These are phyloP conservation scores for Caenorhabditis sp. DNA, from an alignment of 2,888 invertebrate genomes.

Conservation along the genomic window DNA sequence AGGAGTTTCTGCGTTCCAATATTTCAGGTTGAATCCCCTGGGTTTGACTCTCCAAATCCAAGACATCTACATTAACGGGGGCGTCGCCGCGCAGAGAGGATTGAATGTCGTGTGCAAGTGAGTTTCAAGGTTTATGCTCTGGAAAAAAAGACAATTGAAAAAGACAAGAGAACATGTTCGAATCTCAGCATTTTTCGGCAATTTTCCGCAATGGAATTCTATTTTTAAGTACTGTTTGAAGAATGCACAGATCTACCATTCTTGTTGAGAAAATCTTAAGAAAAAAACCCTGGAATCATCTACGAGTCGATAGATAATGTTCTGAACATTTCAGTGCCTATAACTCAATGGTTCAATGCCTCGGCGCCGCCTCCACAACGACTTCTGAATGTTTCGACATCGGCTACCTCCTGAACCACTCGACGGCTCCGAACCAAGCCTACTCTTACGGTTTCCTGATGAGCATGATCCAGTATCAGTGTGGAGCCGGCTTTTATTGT, in stretches of 20 bases:
- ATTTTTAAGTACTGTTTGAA: no score
- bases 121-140: constrained; percentile 6
- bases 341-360: constrained; percentile 68
- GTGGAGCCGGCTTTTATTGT: constrained; percentile 74
- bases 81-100: constrained; percentile 53
- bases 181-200: no score
- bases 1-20: neutral
- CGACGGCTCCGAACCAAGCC: constrained; percentile 62
- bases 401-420: constrained; percentile 36
- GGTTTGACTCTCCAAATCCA: constrained; percentile 69
- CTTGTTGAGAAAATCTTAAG: no score
- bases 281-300: no score
- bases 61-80: constrained; percentile 70
- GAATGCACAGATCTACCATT: no score
- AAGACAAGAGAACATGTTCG: no score
- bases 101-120: constrained; percentile 72
- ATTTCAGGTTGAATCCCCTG: constrained; percentile 66
- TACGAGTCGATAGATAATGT: no score
- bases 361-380: constrained; percentile 56
- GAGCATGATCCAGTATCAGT: constrained; percentile 72
- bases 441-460: constrained; percentile 70
- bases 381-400: constrained; percentile 69
- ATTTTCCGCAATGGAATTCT: no score
- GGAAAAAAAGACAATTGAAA: no score
- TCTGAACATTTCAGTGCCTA: constrained; percentile 70